These are phyloP conservation scores for Atherinosoma microstoma DNA, from an alignment of 2,797 vertebrate genomes.

Conservation along the genomic window DNA sequence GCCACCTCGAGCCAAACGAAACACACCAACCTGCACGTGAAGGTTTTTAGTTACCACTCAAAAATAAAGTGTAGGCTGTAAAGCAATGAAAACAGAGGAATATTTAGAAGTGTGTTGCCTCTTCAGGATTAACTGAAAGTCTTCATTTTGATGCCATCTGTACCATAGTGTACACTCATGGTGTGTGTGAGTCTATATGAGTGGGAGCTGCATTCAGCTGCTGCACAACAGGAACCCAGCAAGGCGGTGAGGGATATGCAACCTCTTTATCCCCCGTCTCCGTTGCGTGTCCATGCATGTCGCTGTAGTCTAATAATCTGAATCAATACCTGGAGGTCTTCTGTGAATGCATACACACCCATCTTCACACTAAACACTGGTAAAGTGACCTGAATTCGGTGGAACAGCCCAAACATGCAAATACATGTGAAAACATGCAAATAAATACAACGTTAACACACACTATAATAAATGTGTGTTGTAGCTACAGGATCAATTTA, in stretches of 20 bases:
- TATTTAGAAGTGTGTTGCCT: conserved; percentile 4
- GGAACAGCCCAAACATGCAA: conserved; percentile 38
- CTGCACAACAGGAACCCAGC: conserved; percentile 24
- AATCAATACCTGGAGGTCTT: conserved; percentile 22
- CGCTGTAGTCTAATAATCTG: conserved; percentile 27
- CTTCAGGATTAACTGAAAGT: background rate
- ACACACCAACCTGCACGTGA: conserved; percentile 9
- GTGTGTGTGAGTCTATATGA: conserved; percentile 13
- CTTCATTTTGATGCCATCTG: background rate
- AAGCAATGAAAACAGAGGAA: conserved; percentile 9
- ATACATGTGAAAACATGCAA: background rate
- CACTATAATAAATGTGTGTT: background rate
- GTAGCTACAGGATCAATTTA: background rate
- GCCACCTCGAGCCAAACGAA: conserved; percentile 1
- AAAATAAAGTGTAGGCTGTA: conserved; percentile 8
- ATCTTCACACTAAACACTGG: conserved; percentile 7
- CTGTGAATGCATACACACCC: conserved; percentile 4
- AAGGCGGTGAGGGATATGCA: conserved; percentile 15
- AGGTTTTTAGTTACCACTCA: background rate
- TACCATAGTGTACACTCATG: background rate
- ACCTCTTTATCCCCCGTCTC: background rate
- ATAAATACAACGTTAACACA: background rate
- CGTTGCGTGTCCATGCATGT: conserved; percentile 44
- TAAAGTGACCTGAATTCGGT: conserved; percentile 9
- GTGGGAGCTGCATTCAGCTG: conserved; percentile 51